Evolutionary conservation across 2,113 vertebrate genomes (phyloP).

Genomic region (Podarcis muralis): DNA sequence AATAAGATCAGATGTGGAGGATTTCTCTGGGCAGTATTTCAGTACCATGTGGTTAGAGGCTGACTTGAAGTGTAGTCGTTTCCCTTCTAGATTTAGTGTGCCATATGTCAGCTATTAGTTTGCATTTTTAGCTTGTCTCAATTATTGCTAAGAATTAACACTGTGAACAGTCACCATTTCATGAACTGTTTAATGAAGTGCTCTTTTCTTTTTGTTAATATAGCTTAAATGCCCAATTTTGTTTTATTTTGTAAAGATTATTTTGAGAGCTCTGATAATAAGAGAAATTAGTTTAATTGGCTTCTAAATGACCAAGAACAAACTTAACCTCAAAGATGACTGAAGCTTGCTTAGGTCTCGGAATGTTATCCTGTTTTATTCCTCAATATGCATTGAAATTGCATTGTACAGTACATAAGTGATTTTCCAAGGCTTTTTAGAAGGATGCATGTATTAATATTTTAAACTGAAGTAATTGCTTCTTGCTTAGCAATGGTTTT

Average conservation of each 20-base stretch:
- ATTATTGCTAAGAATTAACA: constrained; percentile 31
- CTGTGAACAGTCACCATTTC: constrained; percentile 36
- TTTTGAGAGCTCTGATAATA: constrained; percentile 54
- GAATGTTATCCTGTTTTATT: constrained; percentile 64
- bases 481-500: constrained; percentile 80
- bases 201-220: constrained; percentile 10
- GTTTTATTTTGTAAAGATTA: constrained; percentile 55
- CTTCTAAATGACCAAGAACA: constrained; percentile 59
- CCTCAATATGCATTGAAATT: constrained; percentile 68
- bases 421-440: constrained; percentile 80
- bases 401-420: constrained; percentile 74
- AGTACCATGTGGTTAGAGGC: background rate
- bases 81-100: constrained; percentile 13
- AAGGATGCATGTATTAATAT: constrained; percentile 82
- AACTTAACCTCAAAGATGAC: constrained; percentile 52
- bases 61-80: background rate
- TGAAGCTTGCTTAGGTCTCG: constrained; percentile 61
- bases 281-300: constrained; percentile 63
- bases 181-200: constrained; percentile 18
- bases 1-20: background rate
- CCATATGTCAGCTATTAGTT: constrained; percentile 16
- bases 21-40: background rate
- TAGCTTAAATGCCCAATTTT: constrained; percentile 30
- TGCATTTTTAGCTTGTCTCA: constrained; percentile 13
- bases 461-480: constrained; percentile 87